A percentile compares a stretch with the other conserved stretches of the same genome.
Conservation (phyloP, 2,888 invertebrate genomes). For the Eristalinus aeneus region DNA sequence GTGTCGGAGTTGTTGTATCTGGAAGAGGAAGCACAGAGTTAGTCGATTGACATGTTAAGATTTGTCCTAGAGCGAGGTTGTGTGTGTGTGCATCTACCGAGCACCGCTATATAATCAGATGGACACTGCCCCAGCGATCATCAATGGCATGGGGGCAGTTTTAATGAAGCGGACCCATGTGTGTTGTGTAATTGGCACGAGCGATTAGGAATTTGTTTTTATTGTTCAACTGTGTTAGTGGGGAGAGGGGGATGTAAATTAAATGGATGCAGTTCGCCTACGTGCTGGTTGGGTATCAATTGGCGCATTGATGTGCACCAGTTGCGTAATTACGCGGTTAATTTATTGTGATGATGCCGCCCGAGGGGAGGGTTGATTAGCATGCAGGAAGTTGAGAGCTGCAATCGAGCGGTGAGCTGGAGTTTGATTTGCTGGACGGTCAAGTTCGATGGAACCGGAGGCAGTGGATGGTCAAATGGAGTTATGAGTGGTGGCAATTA, state of each 20-base stretch:
- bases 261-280: slow-evolving; percentile 30
- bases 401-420: not conserved
- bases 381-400: slow-evolving; percentile 2
- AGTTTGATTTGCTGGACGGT: not conserved
- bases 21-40: slow-evolving; percentile 50
- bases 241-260: slow-evolving; percentile 53
- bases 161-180: slow-evolving; percentile 65
- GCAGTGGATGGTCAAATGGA: not conserved
- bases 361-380: slow-evolving; percentile 19
- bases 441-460: not conserved
- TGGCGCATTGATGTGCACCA: slow-evolving; percentile 37
- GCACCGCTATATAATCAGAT: slow-evolving; percentile 59
- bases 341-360: slow-evolving; percentile 63
- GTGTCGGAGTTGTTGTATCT: slow-evolving; percentile 36
- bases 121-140: slow-evolving; percentile 14
- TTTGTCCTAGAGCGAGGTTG: slow-evolving; percentile 62
- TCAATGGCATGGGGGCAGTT: slow-evolving; percentile 18
- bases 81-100: slow-evolving; percentile 14
- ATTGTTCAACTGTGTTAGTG: slow-evolving; percentile 22
- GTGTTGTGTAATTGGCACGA: slow-evolving; percentile 52
- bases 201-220: slow-evolving; percentile 46
- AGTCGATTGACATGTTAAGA: slow-evolving; percentile 68
- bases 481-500: not conserved
- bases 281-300: slow-evolving; percentile 21
- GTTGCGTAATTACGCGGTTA: slow-evolving; percentile 56